Evolutionary conservation across 2,888 invertebrate species (phyloP), one percentile per base, ranked within the genome.

Genomic region (Agrochola macilenta): DNA sequence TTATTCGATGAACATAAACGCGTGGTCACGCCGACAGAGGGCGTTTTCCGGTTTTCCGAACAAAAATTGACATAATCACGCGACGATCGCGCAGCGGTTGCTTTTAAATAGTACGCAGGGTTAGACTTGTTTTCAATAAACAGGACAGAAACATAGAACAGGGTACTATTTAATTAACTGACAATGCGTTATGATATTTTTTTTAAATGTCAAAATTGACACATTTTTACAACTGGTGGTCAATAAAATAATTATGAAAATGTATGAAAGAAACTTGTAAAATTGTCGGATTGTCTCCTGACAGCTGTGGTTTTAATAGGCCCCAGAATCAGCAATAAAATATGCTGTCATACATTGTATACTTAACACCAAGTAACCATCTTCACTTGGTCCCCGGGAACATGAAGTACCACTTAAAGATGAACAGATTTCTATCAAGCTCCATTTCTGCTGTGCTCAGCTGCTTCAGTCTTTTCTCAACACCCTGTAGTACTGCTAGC

Each of bases 371-470:
- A 63, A 74, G 39, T 20, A 63, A 54, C 39, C 17, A n/a, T 8
- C 12, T 17, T 80, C 58, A 81, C 52, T 81, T 81, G 57, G 65
- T 90, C 46, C 91, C 89, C 4, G 94, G 90, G 84, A 95, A 96
- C 86, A 93, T 93, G 78, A 98, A 97, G 95, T 97, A 99, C 97
- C 98, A 98, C 91, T 98, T 97, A 84, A 99, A 95, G 75, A 99
- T 95, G 93, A 99, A 99, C 73, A 99, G 97, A 0, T 98, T 98
- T 77, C 98, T 98, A 90, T 99, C 99, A 7, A 99, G 95, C 86
- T 98, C 98, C 20, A 98, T 94, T 92, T 99, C 98, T 0, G 98
- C 98, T 14, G 97, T 97, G 85, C 98, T 98, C 54, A 99, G 96
- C 86, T 98, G 98, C 87, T 98, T 98, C 66, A 98, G 97, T 54